These are phyloP conservation scores for Coreius guichenoti DNA, from an alignment of 2,797 vertebrate species.

Conservation along the genomic window DNA sequence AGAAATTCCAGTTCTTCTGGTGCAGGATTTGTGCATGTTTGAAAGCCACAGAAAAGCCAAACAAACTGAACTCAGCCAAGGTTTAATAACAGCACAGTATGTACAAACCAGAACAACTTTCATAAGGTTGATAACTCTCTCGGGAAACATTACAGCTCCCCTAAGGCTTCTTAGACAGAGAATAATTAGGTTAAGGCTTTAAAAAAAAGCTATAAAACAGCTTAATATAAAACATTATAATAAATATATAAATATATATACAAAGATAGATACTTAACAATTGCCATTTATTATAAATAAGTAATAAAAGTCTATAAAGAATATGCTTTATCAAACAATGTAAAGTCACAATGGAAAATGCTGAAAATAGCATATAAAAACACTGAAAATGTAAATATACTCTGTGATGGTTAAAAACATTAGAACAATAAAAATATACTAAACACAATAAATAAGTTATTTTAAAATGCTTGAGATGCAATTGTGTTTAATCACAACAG, in stretches of 20 bases:
- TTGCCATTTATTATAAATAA: slow-evolving; percentile 30
- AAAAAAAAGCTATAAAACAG: slow-evolving; percentile 25
- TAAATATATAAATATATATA: slow-evolving; percentile 54
- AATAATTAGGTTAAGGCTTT: slow-evolving; percentile 7
- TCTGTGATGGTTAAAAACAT: slow-evolving; percentile 23
- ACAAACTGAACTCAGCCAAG: slow-evolving; percentile 25
- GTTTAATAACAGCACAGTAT: slow-evolving; percentile 27
- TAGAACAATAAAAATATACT: slow-evolving; percentile 17
- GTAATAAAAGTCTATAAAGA: not conserved
- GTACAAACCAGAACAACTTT: slow-evolving; percentile 26
- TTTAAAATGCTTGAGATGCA: slow-evolving; percentile 17
- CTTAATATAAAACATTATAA: slow-evolving; percentile 48
- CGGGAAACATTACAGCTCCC: slow-evolving; percentile 14
- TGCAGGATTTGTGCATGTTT: not conserved
- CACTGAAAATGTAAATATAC: slow-evolving; percentile 11
- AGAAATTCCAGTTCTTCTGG: not conserved
- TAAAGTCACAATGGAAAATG: slow-evolving; percentile 15
- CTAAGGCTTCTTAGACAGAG: not conserved
- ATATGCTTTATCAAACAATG: slow-evolving; percentile 5
- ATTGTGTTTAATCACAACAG: slow-evolving; percentile 16
- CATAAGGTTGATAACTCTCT: not conserved
- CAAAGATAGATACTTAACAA: not conserved
- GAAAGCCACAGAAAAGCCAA: slow-evolving; percentile 5
- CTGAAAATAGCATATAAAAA: slow-evolving; percentile 9
- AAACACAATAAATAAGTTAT: slow-evolving; percentile 19